Conservation (phyloP, 2,113 vertebrate species). For the Pluvialis apricaria region DNA sequence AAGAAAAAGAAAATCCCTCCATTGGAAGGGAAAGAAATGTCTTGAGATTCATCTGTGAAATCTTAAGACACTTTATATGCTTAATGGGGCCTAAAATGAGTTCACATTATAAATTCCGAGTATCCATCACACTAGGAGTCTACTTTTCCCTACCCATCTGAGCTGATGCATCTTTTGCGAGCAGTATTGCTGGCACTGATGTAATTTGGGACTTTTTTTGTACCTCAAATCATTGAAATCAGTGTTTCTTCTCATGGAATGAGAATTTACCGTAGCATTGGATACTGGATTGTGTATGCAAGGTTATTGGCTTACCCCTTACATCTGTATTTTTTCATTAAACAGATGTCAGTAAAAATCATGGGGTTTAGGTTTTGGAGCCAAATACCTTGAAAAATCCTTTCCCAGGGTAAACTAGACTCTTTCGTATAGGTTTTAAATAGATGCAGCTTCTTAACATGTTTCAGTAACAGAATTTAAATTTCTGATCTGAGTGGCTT, state of each 20-base stretch:
- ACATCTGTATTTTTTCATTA: not conserved
- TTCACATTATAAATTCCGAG: not conserved
- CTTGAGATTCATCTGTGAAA: slow-evolving; percentile 55
- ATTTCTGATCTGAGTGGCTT: slow-evolving; percentile 51
- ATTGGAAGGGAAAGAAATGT: slow-evolving; percentile 69
- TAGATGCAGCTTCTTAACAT: slow-evolving; percentile 59
- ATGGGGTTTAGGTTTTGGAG: not conserved
- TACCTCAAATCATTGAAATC: slow-evolving; percentile 1
- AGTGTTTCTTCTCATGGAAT: slow-evolving; percentile 9
- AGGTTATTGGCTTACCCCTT: slow-evolving; percentile 25
- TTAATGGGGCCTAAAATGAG: slow-evolving; percentile 61
- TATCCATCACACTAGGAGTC: slow-evolving; percentile 18
- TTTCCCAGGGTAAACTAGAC: slow-evolving; percentile 59
- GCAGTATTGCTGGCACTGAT: not conserved
- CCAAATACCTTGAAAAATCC: slow-evolving; percentile 1
- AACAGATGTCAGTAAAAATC: slow-evolving; percentile 26
- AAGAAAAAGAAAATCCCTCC: slow-evolving; percentile 65
- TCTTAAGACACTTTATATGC: slow-evolving; percentile 50
- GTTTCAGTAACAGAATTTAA: slow-evolving; percentile 48
- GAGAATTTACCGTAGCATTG: not conserved
- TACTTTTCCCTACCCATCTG: not conserved
- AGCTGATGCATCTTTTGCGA: not conserved
- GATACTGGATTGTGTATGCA: slow-evolving; percentile 1
- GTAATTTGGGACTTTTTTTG: not conserved
- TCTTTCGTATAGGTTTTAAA: slow-evolving; percentile 51